Evolutionary conservation across 2,888 invertebrate genomes (phyloP), one percentile per base, ranked within the genome.

Genomic region (Phlogophora meticulosa): DNA sequence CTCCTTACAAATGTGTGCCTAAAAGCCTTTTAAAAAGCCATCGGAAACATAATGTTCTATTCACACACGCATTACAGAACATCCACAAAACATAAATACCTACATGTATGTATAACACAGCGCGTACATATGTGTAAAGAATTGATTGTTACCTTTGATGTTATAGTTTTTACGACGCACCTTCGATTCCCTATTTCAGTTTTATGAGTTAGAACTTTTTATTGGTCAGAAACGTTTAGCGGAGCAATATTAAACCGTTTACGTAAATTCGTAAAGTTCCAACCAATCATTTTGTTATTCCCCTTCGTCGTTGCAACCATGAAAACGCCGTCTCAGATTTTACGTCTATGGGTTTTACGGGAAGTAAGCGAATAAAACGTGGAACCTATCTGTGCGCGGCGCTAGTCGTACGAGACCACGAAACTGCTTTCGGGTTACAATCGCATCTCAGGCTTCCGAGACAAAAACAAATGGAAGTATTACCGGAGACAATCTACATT

Each of bases 381-480:
- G 71, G 67, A 76, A 80, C 79, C 74, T 76, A 70, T 77, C 61
- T 65, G 58, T 61, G 66, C 70, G 62, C 67, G 65, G 53, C 74
- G 77, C 82, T 81, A 80, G 80, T 81, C 80, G 81, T 77, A 80
- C 78, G 82, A 77, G 85, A 85, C 89, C 93, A 86, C 91, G 86
- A 88, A 92, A 89, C 88, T 87, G 90, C 87, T 90, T 88, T 86
- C 85, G 85, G 88, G 85, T 81, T 88, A 86, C 82, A 90, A 87
- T 87, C 92, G 92, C 91, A 93, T 93, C 92, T 91, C 90, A 85
- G 89, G 91, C 90, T 90, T 85, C 82, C 77, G 88, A 92, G 92
- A 94, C 94, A 94, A 94, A 94, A 95, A 94, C 94, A 94, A 95
- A 95, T 95, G 94, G 93, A 93, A 94, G 95, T 94, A 94, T 94